phyloP scores from a whole-genome alignment of 2,113 vertebrate species.

The Equus przewalskii region DNA sequence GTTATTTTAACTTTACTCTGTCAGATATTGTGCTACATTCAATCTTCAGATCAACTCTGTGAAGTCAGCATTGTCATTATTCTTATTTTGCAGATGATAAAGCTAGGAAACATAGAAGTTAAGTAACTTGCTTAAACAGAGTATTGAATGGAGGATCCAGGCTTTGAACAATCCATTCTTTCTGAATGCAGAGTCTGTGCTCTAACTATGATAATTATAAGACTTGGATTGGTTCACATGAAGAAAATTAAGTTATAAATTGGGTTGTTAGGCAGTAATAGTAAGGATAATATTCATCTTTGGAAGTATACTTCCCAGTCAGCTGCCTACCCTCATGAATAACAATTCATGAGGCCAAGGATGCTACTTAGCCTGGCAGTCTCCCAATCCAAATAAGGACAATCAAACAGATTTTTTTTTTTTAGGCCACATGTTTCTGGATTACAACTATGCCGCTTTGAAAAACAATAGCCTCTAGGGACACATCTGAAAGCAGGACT shows the following conservation, averaged over 20 bases:
- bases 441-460: conserved; percentile 63
- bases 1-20: not conserved
- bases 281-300: not conserved
- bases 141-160: not conserved
- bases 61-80: not conserved
- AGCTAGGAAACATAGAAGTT: not conserved
- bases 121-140: not conserved
- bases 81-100: not conserved
- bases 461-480: conserved; percentile 65
- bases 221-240: not conserved
- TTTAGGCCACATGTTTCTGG: conserved; percentile 45
- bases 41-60: not conserved
- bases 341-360: not conserved
- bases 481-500: conserved; percentile 27
- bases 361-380: conserved; percentile 4
- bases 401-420: not conserved
- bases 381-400: conserved; percentile 51
- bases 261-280: not conserved
- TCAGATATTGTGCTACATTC: not conserved
- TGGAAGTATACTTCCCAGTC: not conserved
- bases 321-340: not conserved
- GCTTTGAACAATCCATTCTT: not conserved
- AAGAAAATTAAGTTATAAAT: conserved; percentile 22
- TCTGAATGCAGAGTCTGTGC: not conserved
- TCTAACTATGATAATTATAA: not conserved